Evolutionary conservation across 1,140 invertebrate species (phyloP), one percentile per base, ranked within the genome.

Genomic region (Trypoxylus dichotomus): DNA sequence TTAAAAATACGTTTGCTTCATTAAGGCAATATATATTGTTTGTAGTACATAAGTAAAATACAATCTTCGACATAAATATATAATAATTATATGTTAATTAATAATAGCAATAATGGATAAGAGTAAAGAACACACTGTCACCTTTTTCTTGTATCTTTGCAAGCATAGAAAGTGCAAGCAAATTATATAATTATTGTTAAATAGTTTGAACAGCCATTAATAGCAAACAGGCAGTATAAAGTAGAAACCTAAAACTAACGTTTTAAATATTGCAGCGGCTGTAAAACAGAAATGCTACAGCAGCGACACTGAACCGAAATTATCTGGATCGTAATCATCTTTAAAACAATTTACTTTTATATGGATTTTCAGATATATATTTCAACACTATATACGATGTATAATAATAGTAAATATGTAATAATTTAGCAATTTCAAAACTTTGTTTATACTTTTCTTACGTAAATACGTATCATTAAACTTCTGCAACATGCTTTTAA

Each of bases 101-200:
- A 58, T 58, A 58, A 68, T 68, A 68, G 24, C 19, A 63, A 63
- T 27, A 68, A 43, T 43, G 42, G 32, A 37, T 21, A 27, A 68
- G 25, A 68, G 21, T 68, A 68, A 68, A 68, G 60, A 68, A 68
- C 60, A 68, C 60, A 68, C 60, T 68, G 60, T 68, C 60, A 68
- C 60, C 60, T 68, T 68, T 68, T 37, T 37, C 5, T 37, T 54
- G 47, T 15, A 21, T 54, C 7, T 15, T 68, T 68, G 60, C 60
- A 68, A 68, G 60, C 60, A 68, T 68, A 68, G 27, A 24, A 68
- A 10, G 60, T 68, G 60, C 60, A 68, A 68, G 60, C 60, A 68
- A 68, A 68, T 68, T 68, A 68, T 68, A 68, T 68, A 68, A 68
- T 68, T 68, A 25, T 68, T n/a, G 8, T 68, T 68, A 68, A 68